Evolutionary conservation across 2,888 invertebrate genomes (phyloP).

Genomic region (Hirtodrosophila duncani): DNA sequence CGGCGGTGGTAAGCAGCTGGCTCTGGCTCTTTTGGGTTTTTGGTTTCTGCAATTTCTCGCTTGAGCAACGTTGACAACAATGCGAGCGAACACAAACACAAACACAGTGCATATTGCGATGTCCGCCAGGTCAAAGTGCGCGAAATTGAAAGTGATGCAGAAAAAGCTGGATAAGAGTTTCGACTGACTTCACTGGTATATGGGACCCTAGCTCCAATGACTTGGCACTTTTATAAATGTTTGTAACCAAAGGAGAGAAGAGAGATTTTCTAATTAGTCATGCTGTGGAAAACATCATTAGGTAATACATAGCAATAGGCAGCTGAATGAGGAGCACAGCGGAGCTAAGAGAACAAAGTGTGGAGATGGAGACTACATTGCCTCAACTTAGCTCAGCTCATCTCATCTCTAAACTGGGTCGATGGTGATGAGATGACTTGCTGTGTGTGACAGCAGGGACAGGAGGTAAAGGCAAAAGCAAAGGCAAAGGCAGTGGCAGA

Average conservation of each 20-base stretch:
- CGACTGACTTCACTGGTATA: slow-evolving; percentile 9
- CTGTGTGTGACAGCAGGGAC: slow-evolving; percentile 26
- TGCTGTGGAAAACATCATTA: slow-evolving; percentile 56
- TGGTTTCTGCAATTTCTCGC: slow-evolving; percentile 59
- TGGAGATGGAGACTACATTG: no score
- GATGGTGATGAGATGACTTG: slow-evolving; percentile 38
- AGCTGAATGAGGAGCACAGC: no score
- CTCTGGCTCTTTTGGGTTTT: slow-evolving; percentile 12
- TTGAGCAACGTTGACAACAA: slow-evolving; percentile 53
- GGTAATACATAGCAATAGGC: slow-evolving; percentile 36
- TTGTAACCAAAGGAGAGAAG: slow-evolving; percentile 21
- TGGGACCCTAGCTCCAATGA: slow-evolving; percentile 27
- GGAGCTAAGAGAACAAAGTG: no score
- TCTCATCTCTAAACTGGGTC: slow-evolving; percentile 4
- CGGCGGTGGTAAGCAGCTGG: slow-evolving; percentile 17
- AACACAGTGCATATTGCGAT: slow-evolving; percentile 1
- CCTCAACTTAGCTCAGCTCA: no score
- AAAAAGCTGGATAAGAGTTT: slow-evolving; percentile 20
- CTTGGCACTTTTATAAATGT: slow-evolving; percentile 44
- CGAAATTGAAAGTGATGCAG: slow-evolving; percentile 60
- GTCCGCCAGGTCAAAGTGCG: slow-evolving; percentile 51
- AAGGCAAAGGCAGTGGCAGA: background rate
- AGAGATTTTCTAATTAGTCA: slow-evolving; percentile 55
- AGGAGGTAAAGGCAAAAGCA: background rate
- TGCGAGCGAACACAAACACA: slow-evolving; percentile 11